Evolutionary conservation across 2,797 vertebrate genomes (phyloP).

Genomic region (Diplodus sargus): DNA sequence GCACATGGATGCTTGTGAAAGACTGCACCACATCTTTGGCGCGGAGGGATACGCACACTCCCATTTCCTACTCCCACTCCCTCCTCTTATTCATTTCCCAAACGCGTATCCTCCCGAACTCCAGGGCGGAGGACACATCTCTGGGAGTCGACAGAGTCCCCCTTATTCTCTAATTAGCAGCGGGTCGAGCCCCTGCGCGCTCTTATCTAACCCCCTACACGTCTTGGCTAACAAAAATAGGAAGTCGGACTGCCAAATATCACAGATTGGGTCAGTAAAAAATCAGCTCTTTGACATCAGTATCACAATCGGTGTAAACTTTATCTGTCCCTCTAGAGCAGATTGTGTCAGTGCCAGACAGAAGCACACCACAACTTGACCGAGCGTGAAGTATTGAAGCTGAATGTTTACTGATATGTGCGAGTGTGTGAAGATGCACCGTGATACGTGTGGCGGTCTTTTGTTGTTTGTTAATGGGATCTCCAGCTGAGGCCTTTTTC

Average conservation of each 20-base stretch:
- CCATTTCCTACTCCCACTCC: slow-evolving; percentile 56
- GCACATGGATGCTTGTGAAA: slow-evolving; percentile 51
- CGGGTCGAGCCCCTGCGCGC: not conserved
- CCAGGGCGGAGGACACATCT: slow-evolving; percentile 41
- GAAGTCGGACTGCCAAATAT: slow-evolving; percentile 4
- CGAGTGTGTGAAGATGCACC: slow-evolving; percentile 36
- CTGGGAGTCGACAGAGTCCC: slow-evolving; percentile 15
- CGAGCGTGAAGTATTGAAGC: slow-evolving; percentile 5
- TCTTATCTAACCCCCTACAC: slow-evolving; percentile 52
- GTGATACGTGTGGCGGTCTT: slow-evolving; percentile 33
- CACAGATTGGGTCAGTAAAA: not conserved
- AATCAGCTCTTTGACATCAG: slow-evolving; percentile 9
- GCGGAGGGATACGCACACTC: slow-evolving; percentile 34
- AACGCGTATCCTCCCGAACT: slow-evolving; percentile 45
- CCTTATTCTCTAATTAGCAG: slow-evolving; percentile 48
- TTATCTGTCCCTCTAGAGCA: not conserved
- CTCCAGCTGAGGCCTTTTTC: slow-evolving; percentile 40
- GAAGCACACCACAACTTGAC: slow-evolving; percentile 5
- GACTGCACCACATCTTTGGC: slow-evolving; percentile 41
- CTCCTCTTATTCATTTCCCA: slow-evolving; percentile 56
- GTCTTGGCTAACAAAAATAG: slow-evolving; percentile 9
- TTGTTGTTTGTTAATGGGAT: slow-evolving; percentile 54
- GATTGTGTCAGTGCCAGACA: slow-evolving; percentile 1
- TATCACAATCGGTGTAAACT: not conserved
- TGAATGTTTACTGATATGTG: slow-evolving; percentile 14